phyloP scores from a whole-genome alignment of 2,888 invertebrate species.

The Lasioglossum vierecki region DNA sequence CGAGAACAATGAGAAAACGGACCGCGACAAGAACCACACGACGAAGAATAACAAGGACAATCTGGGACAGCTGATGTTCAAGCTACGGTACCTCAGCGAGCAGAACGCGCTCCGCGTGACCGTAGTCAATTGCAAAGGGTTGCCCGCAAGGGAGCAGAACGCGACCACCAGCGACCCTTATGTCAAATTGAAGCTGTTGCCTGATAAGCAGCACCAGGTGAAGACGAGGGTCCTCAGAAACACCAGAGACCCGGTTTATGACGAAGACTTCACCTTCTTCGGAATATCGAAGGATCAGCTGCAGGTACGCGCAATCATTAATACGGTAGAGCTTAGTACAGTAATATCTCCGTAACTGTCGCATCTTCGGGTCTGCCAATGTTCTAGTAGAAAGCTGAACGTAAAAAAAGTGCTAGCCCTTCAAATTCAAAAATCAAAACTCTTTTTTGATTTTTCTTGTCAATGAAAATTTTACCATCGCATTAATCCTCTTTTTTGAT shows the following conservation, averaged over 20 bases:
- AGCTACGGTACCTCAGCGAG: constrained; percentile 94
- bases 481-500: too few species aligned
- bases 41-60: constrained; percentile 87
- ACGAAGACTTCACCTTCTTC: constrained; percentile 99
- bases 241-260: constrained; percentile 98
- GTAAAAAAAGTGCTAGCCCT: too few species aligned
- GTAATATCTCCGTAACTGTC: too few species aligned
- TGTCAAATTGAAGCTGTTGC: constrained; percentile 97
- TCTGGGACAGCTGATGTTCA: constrained; percentile 95
- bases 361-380: too few species aligned
- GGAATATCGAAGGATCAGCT: constrained; percentile 95
- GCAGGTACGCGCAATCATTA: constrained; percentile 81
- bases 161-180: constrained; percentile 97
- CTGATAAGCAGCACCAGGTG: constrained; percentile 98
- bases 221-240: constrained; percentile 98
- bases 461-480: too few species aligned
- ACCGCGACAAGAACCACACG: constrained; percentile 78
- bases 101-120: constrained; percentile 96
- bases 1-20: constrained; percentile 86
- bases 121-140: constrained; percentile 94
- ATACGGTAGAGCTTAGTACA: background rate
- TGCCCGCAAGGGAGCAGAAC: constrained; percentile 93
- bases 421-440: too few species aligned
- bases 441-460: too few species aligned
- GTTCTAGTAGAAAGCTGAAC: too few species aligned